phyloP scores from a whole-genome alignment of 1,140 invertebrate genomes.

The Episyrphus balteatus region DNA sequence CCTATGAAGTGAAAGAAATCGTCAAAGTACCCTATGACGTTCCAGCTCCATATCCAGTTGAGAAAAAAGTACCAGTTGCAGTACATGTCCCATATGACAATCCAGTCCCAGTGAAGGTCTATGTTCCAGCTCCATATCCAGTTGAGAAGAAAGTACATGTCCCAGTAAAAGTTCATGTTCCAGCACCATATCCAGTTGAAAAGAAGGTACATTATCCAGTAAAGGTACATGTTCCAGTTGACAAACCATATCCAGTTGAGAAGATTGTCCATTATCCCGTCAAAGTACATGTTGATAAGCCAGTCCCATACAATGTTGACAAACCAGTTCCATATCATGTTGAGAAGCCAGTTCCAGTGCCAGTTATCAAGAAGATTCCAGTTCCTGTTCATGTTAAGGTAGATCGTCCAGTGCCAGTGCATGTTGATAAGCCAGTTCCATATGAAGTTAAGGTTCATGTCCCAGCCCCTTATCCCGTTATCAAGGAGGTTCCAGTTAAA shows the following conservation, averaged over 20 bases:
- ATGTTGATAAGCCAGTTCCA: constrained; percentile 46
- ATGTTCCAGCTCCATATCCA: constrained; percentile 50
- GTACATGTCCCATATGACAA: constrained; percentile 52
- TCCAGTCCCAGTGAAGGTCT: constrained; percentile 53
- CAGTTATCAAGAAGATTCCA: constrained; percentile 44
- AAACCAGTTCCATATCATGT: constrained; percentile 53
- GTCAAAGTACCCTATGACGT: constrained; percentile 52
- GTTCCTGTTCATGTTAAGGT: constrained; percentile 41
- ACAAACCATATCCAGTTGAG: constrained; percentile 58
- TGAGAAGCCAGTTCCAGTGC: constrained; percentile 47
- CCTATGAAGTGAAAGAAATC: constrained; percentile 49
- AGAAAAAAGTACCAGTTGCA: constrained; percentile 51
- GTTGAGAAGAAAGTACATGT: constrained; percentile 55
- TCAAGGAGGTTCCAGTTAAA: constrained; percentile 41
- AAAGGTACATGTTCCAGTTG: constrained; percentile 55
- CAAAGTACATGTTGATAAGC: constrained; percentile 54
- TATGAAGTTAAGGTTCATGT: constrained; percentile 46
- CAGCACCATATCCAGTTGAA: constrained; percentile 59
- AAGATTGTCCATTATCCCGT: constrained; percentile 60
- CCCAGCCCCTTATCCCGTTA: constrained; percentile 41
- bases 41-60: constrained; percentile 51
- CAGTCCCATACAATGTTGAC: constrained; percentile 51
- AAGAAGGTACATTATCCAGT: constrained; percentile 55
- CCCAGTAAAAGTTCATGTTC: constrained; percentile 56
- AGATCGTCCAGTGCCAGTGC: constrained; percentile 49